Percentiles rank a stretch among this genome's conserved stretches.
Evolutionary conservation across 2,888 invertebrate genomes (phyloP).

Genomic region (Lithodes maja): DNA sequence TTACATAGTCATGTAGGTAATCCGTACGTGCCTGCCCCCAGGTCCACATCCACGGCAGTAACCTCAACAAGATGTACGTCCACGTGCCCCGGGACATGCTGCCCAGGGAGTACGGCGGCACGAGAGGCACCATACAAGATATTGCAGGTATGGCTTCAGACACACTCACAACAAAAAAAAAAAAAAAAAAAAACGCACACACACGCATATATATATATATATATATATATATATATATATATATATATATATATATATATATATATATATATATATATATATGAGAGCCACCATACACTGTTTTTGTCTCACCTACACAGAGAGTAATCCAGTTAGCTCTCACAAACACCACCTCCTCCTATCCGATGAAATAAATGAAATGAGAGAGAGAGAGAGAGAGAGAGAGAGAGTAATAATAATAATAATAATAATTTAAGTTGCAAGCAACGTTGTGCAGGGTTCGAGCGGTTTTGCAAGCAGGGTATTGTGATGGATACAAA

Average conservation of each 20-base stretch:
- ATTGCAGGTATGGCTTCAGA: constrained; percentile 75
- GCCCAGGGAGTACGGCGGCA: constrained; percentile 89
- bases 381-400: constrained; percentile 6
- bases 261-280: not conserved
- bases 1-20: too few relatives aligned
- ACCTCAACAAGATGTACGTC: constrained; percentile 84
- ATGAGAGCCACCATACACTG: not conserved
- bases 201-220: not conserved
- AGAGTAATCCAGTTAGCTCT: too few relatives aligned
- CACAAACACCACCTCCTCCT: not conserved
- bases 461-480: too few relatives aligned
- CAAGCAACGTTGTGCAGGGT: too few relatives aligned
- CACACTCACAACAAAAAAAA: not conserved
- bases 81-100: constrained; percentile 86
- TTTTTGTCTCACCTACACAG: too few relatives aligned
- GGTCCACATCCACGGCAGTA: constrained; percentile 85
- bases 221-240: not conserved
- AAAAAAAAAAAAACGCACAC: too few relatives aligned
- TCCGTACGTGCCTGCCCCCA: constrained; percentile 71
- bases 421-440: too few relatives aligned
- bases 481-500: too few relatives aligned
- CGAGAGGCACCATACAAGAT: constrained; percentile 79
- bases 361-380: not conserved
- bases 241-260: not conserved
- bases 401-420: not conserved